Conservation (phyloP, 2,888 invertebrate genomes). For the Micropterix aruncella region DNA sequence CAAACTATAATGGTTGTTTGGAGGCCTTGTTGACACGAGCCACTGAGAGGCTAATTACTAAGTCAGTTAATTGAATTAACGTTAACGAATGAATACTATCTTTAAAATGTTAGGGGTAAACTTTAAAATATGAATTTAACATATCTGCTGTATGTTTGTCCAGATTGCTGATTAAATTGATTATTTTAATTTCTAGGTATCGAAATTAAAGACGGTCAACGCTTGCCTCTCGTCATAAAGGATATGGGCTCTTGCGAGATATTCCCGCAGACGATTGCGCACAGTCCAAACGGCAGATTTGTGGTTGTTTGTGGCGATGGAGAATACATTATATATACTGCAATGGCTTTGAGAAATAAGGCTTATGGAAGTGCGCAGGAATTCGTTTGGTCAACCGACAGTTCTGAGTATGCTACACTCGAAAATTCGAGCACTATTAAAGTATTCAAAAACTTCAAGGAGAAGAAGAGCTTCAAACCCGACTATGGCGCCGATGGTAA, state of each 20-base stretch:
- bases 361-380: constrained; percentile 97
- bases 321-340: constrained; percentile 99
- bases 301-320: constrained; percentile 97
- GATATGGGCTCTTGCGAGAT: constrained; percentile 99
- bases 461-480: constrained; percentile 88
- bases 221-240: constrained; percentile 86
- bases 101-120: too few relatives aligned
- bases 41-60: too few relatives aligned
- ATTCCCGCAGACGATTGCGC: constrained; percentile 95
- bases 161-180: too few relatives aligned
- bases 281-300: constrained; percentile 93
- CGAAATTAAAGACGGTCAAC: constrained; percentile 80
- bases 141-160: too few relatives aligned
- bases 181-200: constrained; percentile 25
- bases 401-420: constrained; percentile 80
- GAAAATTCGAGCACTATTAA: constrained; percentile 83
- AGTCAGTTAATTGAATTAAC: too few relatives aligned
- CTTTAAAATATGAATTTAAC: too few relatives aligned
- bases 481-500: constrained; percentile 91
- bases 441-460: constrained; percentile 97
- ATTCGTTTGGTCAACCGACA: constrained; percentile 97
- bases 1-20: too few relatives aligned
- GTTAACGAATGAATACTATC: too few relatives aligned
- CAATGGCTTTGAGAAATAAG: constrained; percentile 97
- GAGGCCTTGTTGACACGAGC: too few relatives aligned